These are phyloP conservation scores for Sinelater perroti DNA, from an alignment of 2,888 invertebrate genomes.

Conservation along the genomic window DNA sequence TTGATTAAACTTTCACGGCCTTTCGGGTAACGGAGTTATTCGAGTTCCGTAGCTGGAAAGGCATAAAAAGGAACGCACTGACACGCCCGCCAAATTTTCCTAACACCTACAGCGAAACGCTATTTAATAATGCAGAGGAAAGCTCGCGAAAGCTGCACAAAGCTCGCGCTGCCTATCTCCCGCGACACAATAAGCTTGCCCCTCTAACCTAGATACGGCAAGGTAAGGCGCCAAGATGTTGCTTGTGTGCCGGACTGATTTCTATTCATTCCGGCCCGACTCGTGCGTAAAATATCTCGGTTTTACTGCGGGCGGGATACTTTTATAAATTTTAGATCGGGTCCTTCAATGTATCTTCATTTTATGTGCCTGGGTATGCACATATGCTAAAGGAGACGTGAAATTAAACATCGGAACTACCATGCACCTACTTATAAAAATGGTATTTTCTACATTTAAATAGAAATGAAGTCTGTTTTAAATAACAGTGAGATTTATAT, in stretches of 20 bases:
- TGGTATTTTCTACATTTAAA: no score
- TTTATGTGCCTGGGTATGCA: no score
- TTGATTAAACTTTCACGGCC: conserved; percentile 14
- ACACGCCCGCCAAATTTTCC: conserved; percentile 14
- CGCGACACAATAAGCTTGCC: conserved; percentile 26
- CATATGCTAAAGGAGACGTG: no score
- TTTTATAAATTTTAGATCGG: no score
- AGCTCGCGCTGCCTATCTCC: conserved; percentile 19
- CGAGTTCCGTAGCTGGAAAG: conserved; percentile 2
- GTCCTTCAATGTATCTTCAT: no score
- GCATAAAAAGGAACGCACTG: conserved; percentile 12
- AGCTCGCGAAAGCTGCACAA: conserved; percentile 28
- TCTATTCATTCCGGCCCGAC: conserved; percentile 3
- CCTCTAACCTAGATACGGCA: conserved; percentile 24
- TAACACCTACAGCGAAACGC: conserved; percentile 23
- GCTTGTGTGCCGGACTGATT: conserved; percentile 16
- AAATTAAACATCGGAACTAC: no score
- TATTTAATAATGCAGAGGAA: conserved; percentile 31
- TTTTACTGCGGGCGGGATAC: no score
- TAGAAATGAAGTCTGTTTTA: no score
- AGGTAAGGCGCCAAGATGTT: conserved; percentile 9
- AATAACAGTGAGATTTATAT: no score
- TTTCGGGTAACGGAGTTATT: conserved; percentile 10
- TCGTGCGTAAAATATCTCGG: conserved; percentile 2
- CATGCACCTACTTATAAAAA: no score